A percentile compares a stretch with the other conserved stretches of the same genome.
Evolutionary conservation across 2,797 vertebrate species (phyloP).

Genomic region (Leucoraja ocellata): DNA sequence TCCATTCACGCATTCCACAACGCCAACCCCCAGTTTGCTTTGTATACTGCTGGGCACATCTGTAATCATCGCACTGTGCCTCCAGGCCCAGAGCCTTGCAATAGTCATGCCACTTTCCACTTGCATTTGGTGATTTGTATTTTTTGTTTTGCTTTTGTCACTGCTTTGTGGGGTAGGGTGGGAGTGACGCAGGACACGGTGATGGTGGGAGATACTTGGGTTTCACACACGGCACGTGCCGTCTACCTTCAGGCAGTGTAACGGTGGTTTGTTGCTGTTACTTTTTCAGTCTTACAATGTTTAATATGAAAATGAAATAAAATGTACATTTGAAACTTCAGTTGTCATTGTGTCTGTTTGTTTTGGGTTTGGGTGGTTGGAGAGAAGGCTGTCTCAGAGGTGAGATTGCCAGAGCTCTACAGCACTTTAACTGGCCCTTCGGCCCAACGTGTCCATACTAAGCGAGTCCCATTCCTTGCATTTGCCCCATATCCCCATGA

Average conservation of each 20-base stretch:
- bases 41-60: not conserved
- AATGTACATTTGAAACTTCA: not conserved
- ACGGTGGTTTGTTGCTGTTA: not conserved
- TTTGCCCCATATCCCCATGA: too few species aligned
- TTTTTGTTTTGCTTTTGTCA: not conserved
- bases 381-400: too few species aligned
- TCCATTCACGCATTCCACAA: not conserved
- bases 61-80: not conserved
- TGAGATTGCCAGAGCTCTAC: too few species aligned
- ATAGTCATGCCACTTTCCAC: not conserved
- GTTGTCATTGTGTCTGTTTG: not conserved
- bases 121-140: conserved; percentile 8
- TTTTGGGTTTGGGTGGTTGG: too few species aligned
- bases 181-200: not conserved
- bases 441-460: too few species aligned
- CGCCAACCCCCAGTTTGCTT: not conserved
- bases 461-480: too few species aligned
- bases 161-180: not conserved
- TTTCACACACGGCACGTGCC: not conserved
- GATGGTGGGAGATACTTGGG: not conserved
- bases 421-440: too few species aligned
- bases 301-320: conserved; percentile 20
- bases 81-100: not conserved
- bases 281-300: not conserved
- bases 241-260: not conserved